Conservation (phyloP, 2,797 vertebrate genomes). For the Pyrocephalus nanus region DNA sequence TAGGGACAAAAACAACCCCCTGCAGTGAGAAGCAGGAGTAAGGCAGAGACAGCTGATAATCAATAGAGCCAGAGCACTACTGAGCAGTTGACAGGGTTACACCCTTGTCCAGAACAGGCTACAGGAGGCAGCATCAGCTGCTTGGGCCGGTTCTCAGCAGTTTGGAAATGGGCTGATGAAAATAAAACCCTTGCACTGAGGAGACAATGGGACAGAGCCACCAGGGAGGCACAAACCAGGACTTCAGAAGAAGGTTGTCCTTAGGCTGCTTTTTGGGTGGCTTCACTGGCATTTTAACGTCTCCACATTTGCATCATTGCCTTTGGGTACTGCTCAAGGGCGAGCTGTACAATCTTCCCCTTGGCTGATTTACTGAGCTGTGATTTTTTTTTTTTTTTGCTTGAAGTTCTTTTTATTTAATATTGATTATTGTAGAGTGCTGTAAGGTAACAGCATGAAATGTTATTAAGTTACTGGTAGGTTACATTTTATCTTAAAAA, state of each 20-base stretch:
- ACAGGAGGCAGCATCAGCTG: not conserved
- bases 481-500: not conserved
- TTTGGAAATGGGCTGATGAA: not conserved
- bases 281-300: not conserved
- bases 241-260: not conserved
- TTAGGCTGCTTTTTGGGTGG: not conserved
- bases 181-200: not conserved
- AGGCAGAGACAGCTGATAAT: not conserved
- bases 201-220: not conserved
- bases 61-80: not conserved
- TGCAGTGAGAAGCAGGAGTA: not conserved
- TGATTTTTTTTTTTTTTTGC: not conserved
- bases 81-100: not conserved
- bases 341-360: not conserved
- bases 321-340: not conserved
- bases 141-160: not conserved
- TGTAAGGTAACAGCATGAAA: not conserved
- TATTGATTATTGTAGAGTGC: slow-evolving; percentile 44
- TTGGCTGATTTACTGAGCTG: not conserved
- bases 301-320: not conserved
- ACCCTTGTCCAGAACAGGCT: rapidly evolving
- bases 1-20: rapidly evolving
- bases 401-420: slow-evolving; percentile 26
- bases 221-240: rapidly evolving
- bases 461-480: slow-evolving; percentile 21